Percentiles rank a stretch among this genome's conserved stretches.
phyloP scores from a whole-genome alignment of 2,113 vertebrate species.

The Peromyscus maniculatus region DNA sequence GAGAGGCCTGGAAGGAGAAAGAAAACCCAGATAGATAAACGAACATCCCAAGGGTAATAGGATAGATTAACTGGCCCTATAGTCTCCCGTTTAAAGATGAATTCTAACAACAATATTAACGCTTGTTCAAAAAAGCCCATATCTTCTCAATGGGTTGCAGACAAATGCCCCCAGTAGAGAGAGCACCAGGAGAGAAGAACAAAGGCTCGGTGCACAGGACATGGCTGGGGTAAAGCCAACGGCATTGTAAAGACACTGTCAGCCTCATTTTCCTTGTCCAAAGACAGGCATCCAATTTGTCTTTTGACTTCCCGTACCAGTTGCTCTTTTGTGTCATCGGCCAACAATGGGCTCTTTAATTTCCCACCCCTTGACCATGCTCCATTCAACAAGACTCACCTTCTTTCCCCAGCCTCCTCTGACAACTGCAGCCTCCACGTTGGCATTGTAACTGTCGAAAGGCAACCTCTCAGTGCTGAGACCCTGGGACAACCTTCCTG shows the following conservation, averaged over 20 bases:
- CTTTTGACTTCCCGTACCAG: not conserved
- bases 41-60: not conserved
- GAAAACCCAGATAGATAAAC: constrained; percentile 12
- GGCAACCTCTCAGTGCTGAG: not conserved
- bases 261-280: not conserved
- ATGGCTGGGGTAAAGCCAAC: not conserved
- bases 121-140: constrained; percentile 61
- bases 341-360: not conserved
- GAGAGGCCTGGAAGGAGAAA: not conserved
- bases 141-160: constrained; percentile 31
- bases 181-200: not conserved
- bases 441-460: not conserved
- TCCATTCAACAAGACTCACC: not conserved
- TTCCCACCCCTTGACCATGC: not conserved
- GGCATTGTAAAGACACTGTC: not conserved
- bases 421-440: not conserved
- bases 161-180: not conserved
- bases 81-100: constrained; percentile 17
- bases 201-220: not conserved
- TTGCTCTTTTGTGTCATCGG: not conserved
- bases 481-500: not conserved
- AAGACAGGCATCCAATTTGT: not conserved
- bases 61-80: constrained; percentile 7
- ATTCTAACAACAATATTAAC: constrained; percentile 50
- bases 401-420: constrained; percentile 7